These are phyloP conservation scores for Keiferia lycopersicella DNA, from an alignment of 2,888 invertebrate species.

Conservation along the genomic window DNA sequence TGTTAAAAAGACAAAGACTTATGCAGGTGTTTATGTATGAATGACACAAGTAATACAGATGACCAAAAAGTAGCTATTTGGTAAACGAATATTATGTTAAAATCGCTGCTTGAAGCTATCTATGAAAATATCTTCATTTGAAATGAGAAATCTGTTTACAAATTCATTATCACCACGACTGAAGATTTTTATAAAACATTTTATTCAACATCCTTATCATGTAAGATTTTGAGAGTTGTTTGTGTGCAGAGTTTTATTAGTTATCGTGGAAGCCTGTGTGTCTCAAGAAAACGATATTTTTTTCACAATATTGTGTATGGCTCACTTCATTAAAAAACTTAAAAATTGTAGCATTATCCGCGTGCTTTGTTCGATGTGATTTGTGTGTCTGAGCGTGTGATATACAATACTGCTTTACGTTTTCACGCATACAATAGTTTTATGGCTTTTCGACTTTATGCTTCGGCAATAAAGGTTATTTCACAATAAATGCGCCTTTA, in stretches of 20 bases:
- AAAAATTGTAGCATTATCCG: constrained; percentile 71
- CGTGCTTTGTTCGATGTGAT: constrained; percentile 69
- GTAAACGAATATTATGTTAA: no score
- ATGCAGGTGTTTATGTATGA: no score
- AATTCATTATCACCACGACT: no score
- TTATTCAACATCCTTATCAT: no score
- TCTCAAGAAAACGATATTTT: constrained; percentile 60
- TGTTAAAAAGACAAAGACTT: no score
- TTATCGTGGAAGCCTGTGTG: constrained; percentile 42
- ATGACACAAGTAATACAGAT: no score
- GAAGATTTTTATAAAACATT: no score
- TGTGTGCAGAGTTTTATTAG: no score
- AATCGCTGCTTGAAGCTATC: no score
- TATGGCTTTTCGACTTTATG: constrained; percentile 46
- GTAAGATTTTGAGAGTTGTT: neutral
- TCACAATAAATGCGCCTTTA: constrained; percentile 34
- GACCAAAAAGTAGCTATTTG: no score
- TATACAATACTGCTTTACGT: constrained; percentile 56
- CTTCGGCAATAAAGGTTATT: constrained; percentile 40
- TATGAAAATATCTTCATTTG: no score
- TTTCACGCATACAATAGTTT: constrained; percentile 34
- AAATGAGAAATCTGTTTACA: no score
- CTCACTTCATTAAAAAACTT: constrained; percentile 76
- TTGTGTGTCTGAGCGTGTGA: constrained; percentile 69
- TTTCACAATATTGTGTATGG: constrained; percentile 67